phyloP scores from a whole-genome alignment of 2,113 vertebrate genomes.

The Bungarus multicinctus region DNA sequence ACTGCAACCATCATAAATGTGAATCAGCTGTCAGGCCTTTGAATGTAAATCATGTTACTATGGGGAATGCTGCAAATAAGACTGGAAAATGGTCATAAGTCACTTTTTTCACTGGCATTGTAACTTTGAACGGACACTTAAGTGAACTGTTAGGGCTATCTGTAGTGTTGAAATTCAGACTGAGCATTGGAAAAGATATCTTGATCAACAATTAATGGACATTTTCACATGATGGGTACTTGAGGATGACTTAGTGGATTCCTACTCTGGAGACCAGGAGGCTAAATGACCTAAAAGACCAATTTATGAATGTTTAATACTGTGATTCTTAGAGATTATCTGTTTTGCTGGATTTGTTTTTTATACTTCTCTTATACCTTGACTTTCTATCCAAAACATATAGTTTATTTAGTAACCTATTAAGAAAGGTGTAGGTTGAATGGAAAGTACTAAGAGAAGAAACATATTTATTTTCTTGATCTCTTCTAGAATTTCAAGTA shows the following conservation, averaged over 20 bases:
- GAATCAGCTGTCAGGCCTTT: neutral
- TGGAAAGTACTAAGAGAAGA: neutral
- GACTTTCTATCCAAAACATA: neutral
- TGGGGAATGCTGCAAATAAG: too few relatives aligned
- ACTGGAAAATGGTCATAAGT: too few relatives aligned
- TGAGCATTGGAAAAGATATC: neutral
- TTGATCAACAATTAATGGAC: neutral
- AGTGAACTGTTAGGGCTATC: too few relatives aligned
- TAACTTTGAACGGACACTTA: too few relatives aligned
- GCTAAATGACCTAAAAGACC: neutral
- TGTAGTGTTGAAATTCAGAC: neutral
- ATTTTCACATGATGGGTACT: neutral
- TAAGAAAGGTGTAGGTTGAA: neutral
- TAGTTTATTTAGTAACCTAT: slow-evolving; percentile 14
- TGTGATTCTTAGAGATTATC: slow-evolving; percentile 18
- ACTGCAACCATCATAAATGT: too few relatives aligned
- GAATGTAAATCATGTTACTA: neutral
- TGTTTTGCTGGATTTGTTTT: slow-evolving; percentile 47
- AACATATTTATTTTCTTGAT: neutral
- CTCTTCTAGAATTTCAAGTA: neutral
- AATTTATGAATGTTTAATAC: neutral
- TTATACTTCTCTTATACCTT: neutral
- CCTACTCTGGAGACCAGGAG: neutral
- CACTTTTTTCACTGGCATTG: too few relatives aligned
- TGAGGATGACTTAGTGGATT: neutral